These are phyloP conservation scores for Oedothorax gibbosus DNA, from an alignment of 1,140 invertebrate genomes.

Conservation along the genomic window DNA sequence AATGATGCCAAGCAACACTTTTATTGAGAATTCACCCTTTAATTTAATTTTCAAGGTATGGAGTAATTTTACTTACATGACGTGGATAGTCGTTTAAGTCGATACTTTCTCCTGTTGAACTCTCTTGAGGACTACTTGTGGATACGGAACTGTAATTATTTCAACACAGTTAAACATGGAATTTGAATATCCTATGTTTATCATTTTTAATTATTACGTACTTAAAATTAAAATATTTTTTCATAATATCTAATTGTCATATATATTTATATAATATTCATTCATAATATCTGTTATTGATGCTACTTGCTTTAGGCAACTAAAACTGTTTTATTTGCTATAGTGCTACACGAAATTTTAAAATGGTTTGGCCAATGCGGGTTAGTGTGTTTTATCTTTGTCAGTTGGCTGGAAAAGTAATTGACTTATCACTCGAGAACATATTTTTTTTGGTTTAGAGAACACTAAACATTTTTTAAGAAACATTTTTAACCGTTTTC, in stretches of 20 bases:
- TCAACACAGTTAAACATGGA: background rate
- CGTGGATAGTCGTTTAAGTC: background rate
- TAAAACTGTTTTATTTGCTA: background rate
- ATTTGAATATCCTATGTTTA: background rate
- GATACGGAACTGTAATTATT: conserved; percentile 12
- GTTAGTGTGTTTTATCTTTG: too few species aligned
- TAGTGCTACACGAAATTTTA: too few species aligned
- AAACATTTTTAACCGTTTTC: too few species aligned
- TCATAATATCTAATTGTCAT: too few species aligned
- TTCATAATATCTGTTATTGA: background rate
- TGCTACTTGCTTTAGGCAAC: background rate
- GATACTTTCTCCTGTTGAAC: conserved; percentile 32
- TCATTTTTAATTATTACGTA: background rate
- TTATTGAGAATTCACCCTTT: background rate
- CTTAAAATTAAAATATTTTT: background rate
- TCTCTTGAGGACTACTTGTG: conserved; percentile 16
- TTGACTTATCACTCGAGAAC: background rate
- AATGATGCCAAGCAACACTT: too few species aligned
- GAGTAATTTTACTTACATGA: background rate
- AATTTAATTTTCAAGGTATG: background rate
- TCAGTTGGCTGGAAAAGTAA: background rate
- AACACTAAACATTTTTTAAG: too few species aligned
- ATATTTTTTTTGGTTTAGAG: too few species aligned
- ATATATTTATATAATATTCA: too few species aligned
- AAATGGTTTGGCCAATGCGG: too few species aligned